Base-by-base conservation (phyloP, 2,797 vertebrate genomes). In the Sus cebifrons region DNA sequence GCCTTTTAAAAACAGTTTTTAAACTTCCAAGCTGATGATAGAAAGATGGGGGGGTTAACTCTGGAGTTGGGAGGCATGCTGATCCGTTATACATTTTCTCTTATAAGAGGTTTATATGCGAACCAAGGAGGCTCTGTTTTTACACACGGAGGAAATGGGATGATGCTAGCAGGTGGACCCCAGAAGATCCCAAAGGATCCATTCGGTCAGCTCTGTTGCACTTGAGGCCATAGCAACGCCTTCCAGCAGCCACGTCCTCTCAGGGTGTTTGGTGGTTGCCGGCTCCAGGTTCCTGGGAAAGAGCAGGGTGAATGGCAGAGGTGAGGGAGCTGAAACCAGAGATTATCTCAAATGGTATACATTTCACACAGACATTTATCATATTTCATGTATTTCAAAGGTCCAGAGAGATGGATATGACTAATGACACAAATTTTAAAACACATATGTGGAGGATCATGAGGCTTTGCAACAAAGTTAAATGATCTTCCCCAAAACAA, bases 351-450 rank as follows among this genome's bases (percentile, higher is more conserved):
- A 73, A 60, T 25, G 79, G 21, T 11, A 70, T 88, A 6, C 20
- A 40, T 77, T 78, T 60, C 54, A 36, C 84, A 64, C 3, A 49
- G 56, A 86, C 2, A 52, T 64, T 77, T n/a, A 68, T 86, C 83
- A 62, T 36, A 83, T 88, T 88, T 67, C 14, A 23, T 77, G 62
- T 60, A 68, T 71, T 85, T 88, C 68, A 93, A 82, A 94, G 27
- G 56, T 44, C 83, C 77, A 60, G 20, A 94, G 32, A 87, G 62
- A 16, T 15, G n/a, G 62, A 44, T 73, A 7, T 68, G n/a, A 91
- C 27, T 77, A 94, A 93, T 91, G 91, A 85, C 25, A 52, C 5
- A 86, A 8, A 94, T 83, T 82, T 92, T 40, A 87, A 89, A 82
- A 68, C 79, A 86, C 60, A 81, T 15, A 73, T 79, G 25, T 32